Conservation (phyloP, 2,113 vertebrate species). For the Phylloscopus trochiloides region DNA sequence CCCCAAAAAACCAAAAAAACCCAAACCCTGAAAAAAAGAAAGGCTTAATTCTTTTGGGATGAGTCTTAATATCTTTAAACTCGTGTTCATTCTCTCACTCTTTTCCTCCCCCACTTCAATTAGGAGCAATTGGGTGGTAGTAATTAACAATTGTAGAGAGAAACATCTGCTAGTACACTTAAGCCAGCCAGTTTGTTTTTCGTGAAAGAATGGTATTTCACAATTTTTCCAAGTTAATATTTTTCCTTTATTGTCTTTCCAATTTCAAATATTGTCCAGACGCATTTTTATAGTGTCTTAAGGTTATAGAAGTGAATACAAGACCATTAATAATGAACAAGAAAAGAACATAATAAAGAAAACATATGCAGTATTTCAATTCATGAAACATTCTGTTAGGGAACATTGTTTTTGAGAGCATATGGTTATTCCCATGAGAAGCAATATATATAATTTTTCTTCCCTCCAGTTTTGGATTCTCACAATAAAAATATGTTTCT, state of each 20-base stretch:
- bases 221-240: conserved; percentile 69
- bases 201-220: conserved; percentile 66
- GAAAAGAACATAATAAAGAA: conserved; percentile 56
- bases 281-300: conserved; percentile 58
- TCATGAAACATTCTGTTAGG: conserved; percentile 6
- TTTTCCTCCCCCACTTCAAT: conserved; percentile 5
- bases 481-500: not conserved
- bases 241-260: conserved; percentile 72
- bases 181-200: conserved; percentile 69
- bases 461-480: not conserved
- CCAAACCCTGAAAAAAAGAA: not conserved
- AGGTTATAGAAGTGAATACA: conserved; percentile 58
- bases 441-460: not conserved
- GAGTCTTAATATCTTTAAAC: not conserved
- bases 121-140: conserved; percentile 55
- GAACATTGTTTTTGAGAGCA: conserved; percentile 19
- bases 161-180: conserved; percentile 70
- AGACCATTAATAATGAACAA: conserved; percentile 62
- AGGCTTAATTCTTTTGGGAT: not conserved
- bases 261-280: conserved; percentile 69
- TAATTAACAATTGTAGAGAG: conserved; percentile 59
- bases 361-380: conserved; percentile 52
- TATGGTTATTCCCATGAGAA: conserved; percentile 49
- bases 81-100: not conserved
- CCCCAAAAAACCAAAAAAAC: no score